Conservation (phyloP, 2,113 vertebrate genomes). For the Menidia beryllina region DNA sequence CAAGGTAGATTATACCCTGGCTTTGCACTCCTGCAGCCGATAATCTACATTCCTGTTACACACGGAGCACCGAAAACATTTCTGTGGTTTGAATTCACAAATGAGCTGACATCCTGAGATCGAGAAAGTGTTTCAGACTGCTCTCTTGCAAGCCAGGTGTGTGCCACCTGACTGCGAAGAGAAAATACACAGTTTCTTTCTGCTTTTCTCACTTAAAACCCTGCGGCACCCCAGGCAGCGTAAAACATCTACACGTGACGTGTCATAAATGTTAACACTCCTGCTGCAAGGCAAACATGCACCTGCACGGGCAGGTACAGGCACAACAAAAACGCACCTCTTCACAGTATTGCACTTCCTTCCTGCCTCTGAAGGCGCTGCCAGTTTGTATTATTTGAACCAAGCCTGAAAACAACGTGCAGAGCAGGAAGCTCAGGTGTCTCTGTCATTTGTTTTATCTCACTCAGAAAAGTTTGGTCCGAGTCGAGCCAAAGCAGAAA, state of each 20-base stretch:
- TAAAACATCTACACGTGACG: conserved; percentile 4
- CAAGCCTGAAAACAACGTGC: conserved; percentile 18
- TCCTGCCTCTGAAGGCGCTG: conserved; percentile 31
- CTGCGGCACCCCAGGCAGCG: conserved; percentile 11
- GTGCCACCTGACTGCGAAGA: conserved; percentile 23
- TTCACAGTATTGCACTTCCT: conserved; percentile 1
- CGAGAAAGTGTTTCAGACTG: conserved; percentile 26
- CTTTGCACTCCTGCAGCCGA: conserved; percentile 37
- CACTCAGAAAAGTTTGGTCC: too few species aligned
- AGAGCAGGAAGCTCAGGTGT: conserved; percentile 39
- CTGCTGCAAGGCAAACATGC: conserved; percentile 28
- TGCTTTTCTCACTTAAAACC: conserved; percentile 29
- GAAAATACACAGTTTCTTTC: conserved; percentile 45
- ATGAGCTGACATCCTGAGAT: too few species aligned
- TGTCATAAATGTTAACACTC: conserved; percentile 17
- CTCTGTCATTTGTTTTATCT: conserved; percentile 16
- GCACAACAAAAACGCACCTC: conserved; percentile 12
- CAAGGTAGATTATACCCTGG: conserved; percentile 29
- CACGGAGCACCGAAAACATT: background rate
- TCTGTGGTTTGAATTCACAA: conserved; percentile 21
- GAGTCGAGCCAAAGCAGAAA: too few species aligned
- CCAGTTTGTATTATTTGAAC: conserved; percentile 6
- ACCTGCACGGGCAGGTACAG: conserved; percentile 32
- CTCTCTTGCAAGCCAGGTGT: conserved; percentile 37
- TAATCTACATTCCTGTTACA: conserved; percentile 19